Conservation (phyloP, 2,113 vertebrate species). For the Saguinus midas region DNA sequence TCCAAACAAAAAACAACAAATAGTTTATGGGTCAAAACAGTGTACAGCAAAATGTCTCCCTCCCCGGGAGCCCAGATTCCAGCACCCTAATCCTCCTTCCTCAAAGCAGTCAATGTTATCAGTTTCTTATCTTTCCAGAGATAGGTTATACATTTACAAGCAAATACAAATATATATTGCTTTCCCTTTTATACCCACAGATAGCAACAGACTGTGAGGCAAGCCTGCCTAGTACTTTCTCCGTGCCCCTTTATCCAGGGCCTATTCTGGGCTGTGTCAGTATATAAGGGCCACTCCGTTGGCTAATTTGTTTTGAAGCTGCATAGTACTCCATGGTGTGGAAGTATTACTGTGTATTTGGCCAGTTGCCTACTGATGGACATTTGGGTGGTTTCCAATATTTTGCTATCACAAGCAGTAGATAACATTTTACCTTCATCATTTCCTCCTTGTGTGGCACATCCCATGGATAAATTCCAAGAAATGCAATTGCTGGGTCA, state of each 20-base stretch:
- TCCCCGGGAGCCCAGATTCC: too few species aligned
- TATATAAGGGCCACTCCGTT: fast-evolving
- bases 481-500: neutral
- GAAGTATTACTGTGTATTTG: too few species aligned
- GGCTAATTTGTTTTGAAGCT: neutral
- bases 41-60: neutral
- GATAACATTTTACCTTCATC: neutral
- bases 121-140: neutral
- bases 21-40: too few species aligned
- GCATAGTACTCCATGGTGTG: neutral
- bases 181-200: neutral
- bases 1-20: too few species aligned
- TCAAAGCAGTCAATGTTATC: neutral
- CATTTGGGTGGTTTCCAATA: neutral
- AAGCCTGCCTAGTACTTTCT: neutral
- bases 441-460: neutral
- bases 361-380: neutral
- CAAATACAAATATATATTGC: neutral
- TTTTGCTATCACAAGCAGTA: neutral
- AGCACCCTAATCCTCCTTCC: neutral
- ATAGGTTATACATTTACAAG: neutral
- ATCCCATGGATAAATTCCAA: neutral
- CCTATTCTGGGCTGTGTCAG: neutral
- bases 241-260: neutral
- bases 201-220: neutral